Conservation (phyloP, 2,888 invertebrate species). For the Lagria hirta region DNA sequence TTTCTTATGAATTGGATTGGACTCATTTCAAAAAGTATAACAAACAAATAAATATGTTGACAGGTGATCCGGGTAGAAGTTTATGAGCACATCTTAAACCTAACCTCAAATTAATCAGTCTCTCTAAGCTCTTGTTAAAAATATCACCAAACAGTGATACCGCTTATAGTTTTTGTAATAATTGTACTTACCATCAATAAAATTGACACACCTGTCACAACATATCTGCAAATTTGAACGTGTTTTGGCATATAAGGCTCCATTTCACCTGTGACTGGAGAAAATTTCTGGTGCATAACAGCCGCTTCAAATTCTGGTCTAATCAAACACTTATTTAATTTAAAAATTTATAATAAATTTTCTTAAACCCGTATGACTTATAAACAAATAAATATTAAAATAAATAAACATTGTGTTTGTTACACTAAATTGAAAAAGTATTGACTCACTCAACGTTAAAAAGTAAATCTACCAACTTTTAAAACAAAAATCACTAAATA, state of each 20-base stretch:
- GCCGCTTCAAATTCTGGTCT: conserved; percentile 29
- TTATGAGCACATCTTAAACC: background rate
- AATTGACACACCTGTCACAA: conserved; percentile 22
- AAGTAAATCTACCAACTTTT: background rate
- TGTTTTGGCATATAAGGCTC: conserved; percentile 30
- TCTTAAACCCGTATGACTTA: background rate
- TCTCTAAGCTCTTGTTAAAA: background rate
- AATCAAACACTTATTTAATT: conserved; percentile 5
- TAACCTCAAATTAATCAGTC: too few species aligned
- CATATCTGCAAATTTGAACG: conserved; percentile 11
- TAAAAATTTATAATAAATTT: background rate
- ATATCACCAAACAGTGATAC: background rate
- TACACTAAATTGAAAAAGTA: too few species aligned
- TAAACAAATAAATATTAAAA: background rate
- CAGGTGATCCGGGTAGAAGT: too few species aligned
- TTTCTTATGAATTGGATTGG: too few species aligned
- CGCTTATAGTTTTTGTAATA: background rate
- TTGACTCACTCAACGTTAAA: too few species aligned
- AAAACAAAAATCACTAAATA: too few species aligned
- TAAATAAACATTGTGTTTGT: too few species aligned
- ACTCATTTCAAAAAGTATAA: too few species aligned
- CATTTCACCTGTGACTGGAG: conserved; percentile 23
- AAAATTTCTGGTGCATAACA: conserved; percentile 22
- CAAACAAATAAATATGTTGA: too few species aligned
- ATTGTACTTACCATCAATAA: conserved; percentile 19